Evolutionary conservation across 1,140 invertebrate species (phyloP).

Genomic region (Polypedilum vanderplanki): DNA sequence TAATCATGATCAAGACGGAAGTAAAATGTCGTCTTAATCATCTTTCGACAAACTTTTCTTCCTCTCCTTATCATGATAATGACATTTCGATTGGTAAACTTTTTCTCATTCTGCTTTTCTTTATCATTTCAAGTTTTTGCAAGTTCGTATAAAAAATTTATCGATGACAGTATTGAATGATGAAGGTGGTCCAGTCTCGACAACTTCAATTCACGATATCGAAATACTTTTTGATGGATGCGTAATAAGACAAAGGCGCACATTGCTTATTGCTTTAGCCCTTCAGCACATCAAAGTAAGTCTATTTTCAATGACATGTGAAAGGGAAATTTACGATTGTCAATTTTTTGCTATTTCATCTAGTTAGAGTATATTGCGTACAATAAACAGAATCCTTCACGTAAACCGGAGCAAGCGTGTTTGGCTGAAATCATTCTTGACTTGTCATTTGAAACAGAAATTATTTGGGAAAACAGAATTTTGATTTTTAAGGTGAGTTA

Average conservation of each 20-base stretch:
- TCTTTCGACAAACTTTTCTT: background rate
- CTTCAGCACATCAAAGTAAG: conserved; percentile 24
- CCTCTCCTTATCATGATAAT: background rate
- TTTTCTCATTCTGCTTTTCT: background rate
- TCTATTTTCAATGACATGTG: background rate
- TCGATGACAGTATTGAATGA: background rate
- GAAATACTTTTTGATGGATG: conserved; percentile 15
- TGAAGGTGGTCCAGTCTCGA: background rate
- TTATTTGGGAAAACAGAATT: background rate
- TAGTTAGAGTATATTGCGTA: conserved; percentile 1
- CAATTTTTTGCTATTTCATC: background rate
- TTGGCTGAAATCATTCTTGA: background rate
- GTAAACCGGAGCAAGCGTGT: background rate
- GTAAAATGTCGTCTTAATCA: no score
- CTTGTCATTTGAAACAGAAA: background rate
- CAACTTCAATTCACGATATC: background rate
- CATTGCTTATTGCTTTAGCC: background rate
- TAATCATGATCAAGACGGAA: background rate
- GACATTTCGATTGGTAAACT: background rate
- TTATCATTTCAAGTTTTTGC: background rate
- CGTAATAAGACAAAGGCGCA: background rate
- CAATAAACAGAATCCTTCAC: conserved; percentile 22
- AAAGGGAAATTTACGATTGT: background rate
- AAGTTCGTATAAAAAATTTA: background rate
- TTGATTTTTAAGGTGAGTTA: background rate